Evolutionary conservation across 2,113 vertebrate species (phyloP).

Genomic region (Cricetomys ansorgei): DNA sequence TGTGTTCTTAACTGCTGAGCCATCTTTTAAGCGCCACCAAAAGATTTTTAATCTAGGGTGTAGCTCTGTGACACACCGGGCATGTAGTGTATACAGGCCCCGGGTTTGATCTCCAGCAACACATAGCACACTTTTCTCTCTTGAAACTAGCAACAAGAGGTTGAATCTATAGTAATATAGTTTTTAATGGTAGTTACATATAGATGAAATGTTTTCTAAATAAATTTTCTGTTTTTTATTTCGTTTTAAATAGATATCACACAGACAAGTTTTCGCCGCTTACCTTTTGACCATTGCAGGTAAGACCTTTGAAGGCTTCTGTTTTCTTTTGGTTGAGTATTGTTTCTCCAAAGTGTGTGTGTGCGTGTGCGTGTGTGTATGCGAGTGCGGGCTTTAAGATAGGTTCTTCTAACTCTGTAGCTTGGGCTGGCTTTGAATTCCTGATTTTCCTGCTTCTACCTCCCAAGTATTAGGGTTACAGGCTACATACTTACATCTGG

Average conservation of each 20-base stretch:
- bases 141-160: not conserved
- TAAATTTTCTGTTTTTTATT: not conserved
- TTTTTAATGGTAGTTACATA: not conserved
- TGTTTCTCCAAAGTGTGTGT: not conserved
- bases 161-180: not conserved
- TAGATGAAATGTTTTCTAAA: not conserved
- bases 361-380: not conserved
- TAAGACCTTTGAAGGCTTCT: slow-evolving; percentile 76
- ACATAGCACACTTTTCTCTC: not conserved
- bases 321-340: not conserved
- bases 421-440: not conserved
- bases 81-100: not conserved
- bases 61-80: not conserved
- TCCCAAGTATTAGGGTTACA: not conserved
- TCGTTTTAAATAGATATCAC: slow-evolving; percentile 91
- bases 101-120: not conserved
- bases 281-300: slow-evolving; percentile 99
- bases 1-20: not conserved
- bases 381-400: not conserved
- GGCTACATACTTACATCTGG: not conserved
- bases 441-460: not conserved
- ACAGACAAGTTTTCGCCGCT: slow-evolving; percentile 92
- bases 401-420: not conserved
- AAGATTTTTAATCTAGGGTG: not conserved
- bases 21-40: not conserved